Evolutionary conservation across 2,797 vertebrate genomes (phyloP), one percentile per base, ranked within the genome.

Genomic region (Podarcis lilfordi): DNA sequence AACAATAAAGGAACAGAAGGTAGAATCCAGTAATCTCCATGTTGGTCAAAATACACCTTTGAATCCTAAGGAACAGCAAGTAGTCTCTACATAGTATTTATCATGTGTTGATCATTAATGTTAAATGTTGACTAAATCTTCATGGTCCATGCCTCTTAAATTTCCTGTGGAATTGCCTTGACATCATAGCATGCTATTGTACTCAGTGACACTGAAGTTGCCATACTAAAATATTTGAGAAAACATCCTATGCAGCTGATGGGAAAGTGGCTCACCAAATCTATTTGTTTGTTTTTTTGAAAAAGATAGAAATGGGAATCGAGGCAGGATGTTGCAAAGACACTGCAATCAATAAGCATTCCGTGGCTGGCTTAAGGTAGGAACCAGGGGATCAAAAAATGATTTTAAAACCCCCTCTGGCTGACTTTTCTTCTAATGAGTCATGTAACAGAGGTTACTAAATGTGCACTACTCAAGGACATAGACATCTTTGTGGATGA

Each of bases 121-220:
- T 59, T 1, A 0, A 74, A 90, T 64, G 87, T 86, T 4, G 68
- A 88, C 83, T 82, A 82, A 91, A 92, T 91, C 21, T 80, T 77
- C 3, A 64, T 32, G 35, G 4, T 92, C 89, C 90, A 61, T 88
- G 86, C 90, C 90, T 92, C 88, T 91, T 64, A 59, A 15, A 2
- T 89, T 92, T 94, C 87, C 85, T 91, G 76, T 86, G 71, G 85
- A 92, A 91, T 19, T 92, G 85, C 32, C 74, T 89, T 91, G 91
- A 93, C 86, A 92, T 88, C 85, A 83, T 40, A 1, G 0, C 29
- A 76, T 8, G 0, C 0, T 74, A 8, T 15, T 80, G 75, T 94
- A 93, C 55, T 86, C 91, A 0, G 45, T 90, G 86, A 86, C 90
- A 86, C 84, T 74, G 91, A 93, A 90, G 84, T 29, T 27, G 1